Evolutionary conservation across 2,888 invertebrate genomes (phyloP), one percentile per base, ranked within the genome.

Genomic region (Ennomos fuscantarius): DNA sequence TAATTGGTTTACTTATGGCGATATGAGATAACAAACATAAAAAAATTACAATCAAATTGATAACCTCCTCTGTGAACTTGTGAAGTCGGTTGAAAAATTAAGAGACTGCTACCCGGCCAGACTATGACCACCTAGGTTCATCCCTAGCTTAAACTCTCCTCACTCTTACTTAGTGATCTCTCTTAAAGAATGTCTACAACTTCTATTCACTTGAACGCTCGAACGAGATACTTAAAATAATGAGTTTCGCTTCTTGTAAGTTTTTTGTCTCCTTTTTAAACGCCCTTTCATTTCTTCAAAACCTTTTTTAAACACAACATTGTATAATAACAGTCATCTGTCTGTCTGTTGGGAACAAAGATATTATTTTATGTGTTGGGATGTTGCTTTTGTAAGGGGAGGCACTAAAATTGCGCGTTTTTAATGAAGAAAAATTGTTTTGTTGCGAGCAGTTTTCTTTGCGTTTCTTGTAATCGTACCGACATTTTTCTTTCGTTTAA

Each of bases 311-410:
- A 45, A 49, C 39, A 52, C 55, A 59, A 37, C 42, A 42, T 13
- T 37, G 54, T 50, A 50, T 53, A 62, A 58, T 49, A 56, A 65
- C 40, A 40, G 49, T 53, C 53, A 58, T 58, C 58, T 58, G 37
- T 58, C 57, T 57, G 57, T 52, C 52, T 57, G 57, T 52, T 39
- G 11, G 33, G 40, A 52, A 53, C 53, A 58, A 53, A 53, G 44
- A 53, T 53, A 53, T 58, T 49, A 53, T 53, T 52, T 53, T 58
- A 49, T 49, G 40, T 58, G 40, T 53, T 45, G 44, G 31, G 53
- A 13, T 57, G 51, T 51, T 57, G 50, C 56, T 56, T 49, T 53
- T 49, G 43, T 44, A 40, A 51, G 35, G 40, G 33, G 47, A 40
- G 48, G 48, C 31, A 53, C 53, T 49, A 58, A 51, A 40, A 58